Base-by-base conservation (phyloP, 2,888 invertebrate species). In the Enchytraeus crypticus region DNA sequence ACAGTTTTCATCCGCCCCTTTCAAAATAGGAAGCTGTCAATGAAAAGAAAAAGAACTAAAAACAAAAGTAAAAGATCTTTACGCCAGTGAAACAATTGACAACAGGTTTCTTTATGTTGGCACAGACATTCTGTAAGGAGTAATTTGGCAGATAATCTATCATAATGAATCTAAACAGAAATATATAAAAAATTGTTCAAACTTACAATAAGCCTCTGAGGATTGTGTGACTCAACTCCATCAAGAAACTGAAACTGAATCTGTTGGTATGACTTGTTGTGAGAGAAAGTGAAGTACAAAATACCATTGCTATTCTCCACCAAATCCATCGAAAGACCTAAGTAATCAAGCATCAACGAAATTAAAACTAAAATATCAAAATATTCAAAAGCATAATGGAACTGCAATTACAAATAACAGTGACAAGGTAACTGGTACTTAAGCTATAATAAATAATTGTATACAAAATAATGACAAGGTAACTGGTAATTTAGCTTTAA, bases 141-240 rank as follows among this genome's bases (percentile, higher is more conserved):
- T n/a, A n/a, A n/a, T n/a, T n/a, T n/a, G n/a, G n/a, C n/a, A n/a
- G n/a, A n/a, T n/a, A n/a, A n/a, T n/a, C n/a, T n/a, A n/a, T n/a
- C n/a, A n/a, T n/a, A n/a, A n/a, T n/a, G n/a, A n/a, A n/a, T n/a
- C n/a, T n/a, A n/a, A n/a, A 3, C n/a, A 47, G 2, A 29, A 26
- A 47, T 27, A 38, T 11, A 21, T 38, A 5, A 21, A 46, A 23
- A 21, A 23, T 21, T 29, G 21, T 21, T 1, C 23, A 26, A 18
- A 60, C 81, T 77, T 74, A 85, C 87, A 67, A 88, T 84, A 68
- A 90, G 85, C 74, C 87, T 87, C 71, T 89, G 87, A 0, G 88
- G 88, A 77, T 89, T 85, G 55, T 87, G 82, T 68, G 86, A 87
- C 74, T 89, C 88, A 2, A 90, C 87, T 38, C 89, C 89, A 66